These are phyloP conservation scores for Bombus polaris DNA, from an alignment of 1,140 invertebrate species.

Conservation along the genomic window DNA sequence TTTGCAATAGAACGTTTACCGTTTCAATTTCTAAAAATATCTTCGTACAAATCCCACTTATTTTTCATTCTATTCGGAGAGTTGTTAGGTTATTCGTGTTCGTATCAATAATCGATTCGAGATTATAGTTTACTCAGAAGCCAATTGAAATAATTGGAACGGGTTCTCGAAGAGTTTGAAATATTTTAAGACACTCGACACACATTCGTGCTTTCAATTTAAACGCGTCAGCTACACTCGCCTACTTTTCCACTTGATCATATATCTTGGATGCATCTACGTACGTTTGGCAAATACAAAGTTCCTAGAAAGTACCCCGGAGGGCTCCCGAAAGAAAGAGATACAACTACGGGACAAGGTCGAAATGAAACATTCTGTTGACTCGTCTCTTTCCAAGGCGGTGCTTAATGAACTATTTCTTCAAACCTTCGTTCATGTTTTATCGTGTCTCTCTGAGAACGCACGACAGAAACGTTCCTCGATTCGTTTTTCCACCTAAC, in stretches of 20 bases:
- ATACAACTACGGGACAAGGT: conserved; percentile 15
- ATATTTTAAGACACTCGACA: not conserved
- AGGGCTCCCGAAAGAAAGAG: conserved; percentile 6
- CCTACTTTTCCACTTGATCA: not conserved
- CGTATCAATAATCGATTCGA: not conserved
- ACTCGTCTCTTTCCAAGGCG: not conserved
- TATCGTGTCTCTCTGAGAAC: not conserved
- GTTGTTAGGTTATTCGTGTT: not conserved
- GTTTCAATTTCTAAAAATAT: not conserved
- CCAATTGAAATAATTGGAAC: not conserved
- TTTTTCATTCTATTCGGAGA: not conserved
- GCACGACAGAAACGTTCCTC: not conserved
- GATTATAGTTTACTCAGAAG: not conserved
- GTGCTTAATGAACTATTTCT: conserved; percentile 31
- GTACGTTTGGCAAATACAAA: conserved; percentile 18
- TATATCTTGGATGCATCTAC: conserved; percentile 18
- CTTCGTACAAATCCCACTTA: not conserved
- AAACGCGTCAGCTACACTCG: not conserved
- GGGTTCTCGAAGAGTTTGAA: not conserved
- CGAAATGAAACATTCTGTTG: conserved; percentile 28
- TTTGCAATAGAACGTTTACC: not conserved
- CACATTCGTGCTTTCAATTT: not conserved
- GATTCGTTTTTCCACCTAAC: not conserved
- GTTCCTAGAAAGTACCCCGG: not conserved
- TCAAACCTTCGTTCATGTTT: not conserved